Conservation (phyloP, 2,113 vertebrate species). For the Catagonus wagneri region DNA sequence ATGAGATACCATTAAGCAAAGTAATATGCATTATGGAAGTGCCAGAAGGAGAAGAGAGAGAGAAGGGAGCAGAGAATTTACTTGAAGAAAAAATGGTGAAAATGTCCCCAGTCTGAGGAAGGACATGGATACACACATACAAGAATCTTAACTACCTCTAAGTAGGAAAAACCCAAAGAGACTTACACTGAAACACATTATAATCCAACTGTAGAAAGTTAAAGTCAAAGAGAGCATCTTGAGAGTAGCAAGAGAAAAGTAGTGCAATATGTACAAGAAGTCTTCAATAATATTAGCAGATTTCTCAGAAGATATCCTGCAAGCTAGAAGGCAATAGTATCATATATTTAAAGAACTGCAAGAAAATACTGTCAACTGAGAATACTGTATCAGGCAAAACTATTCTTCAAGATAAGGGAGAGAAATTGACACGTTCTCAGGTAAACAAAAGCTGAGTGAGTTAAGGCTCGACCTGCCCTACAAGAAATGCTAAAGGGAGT, state of each 20-base stretch:
- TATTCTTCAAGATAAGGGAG: not conserved
- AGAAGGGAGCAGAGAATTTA: not conserved
- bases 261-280: not conserved
- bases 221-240: conserved; percentile 35
- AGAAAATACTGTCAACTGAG: not conserved
- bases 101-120: not conserved
- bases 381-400: not conserved
- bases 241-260: not conserved
- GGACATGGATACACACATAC: not conserved
- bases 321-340: not conserved
- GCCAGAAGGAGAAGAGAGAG: not conserved
- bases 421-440: not conserved
- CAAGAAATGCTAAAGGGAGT: not conserved
- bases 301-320: conserved; percentile 13
- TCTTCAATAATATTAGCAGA: not conserved
- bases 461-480: not conserved
- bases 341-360: not conserved
- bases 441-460: not conserved
- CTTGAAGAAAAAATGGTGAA: not conserved
- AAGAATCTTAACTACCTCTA: not conserved
- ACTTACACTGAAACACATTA: not conserved
- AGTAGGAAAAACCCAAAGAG: not conserved
- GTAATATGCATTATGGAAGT: not conserved
- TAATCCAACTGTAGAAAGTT: not conserved
- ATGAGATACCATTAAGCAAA: not conserved